These are phyloP conservation scores for Brachyhypopomus gauderio DNA, from an alignment of 2,113 vertebrate genomes.

Conservation along the genomic window DNA sequence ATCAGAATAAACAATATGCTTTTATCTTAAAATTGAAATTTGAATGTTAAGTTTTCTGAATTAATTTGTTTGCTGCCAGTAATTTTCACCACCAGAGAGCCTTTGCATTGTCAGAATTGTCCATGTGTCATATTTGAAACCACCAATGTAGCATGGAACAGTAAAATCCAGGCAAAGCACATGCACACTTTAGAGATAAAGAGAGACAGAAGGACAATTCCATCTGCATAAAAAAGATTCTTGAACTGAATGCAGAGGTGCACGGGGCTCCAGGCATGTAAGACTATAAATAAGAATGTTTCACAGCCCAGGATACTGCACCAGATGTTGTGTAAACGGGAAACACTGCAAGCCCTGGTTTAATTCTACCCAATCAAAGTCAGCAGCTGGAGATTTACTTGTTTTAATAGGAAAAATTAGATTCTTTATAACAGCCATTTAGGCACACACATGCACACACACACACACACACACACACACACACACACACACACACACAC, in stretches of 20 bases:
- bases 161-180: not conserved
- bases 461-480: not conserved
- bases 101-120: not conserved
- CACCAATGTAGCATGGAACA: not conserved
- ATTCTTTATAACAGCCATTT: too few relatives aligned
- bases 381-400: not conserved
- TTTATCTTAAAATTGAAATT: not conserved
- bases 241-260: slow-evolving; percentile 9
- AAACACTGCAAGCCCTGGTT: slow-evolving; percentile 23
- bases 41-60: not conserved
- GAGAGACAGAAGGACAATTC: not conserved
- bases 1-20: not conserved
- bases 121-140: not conserved
- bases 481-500: not conserved
- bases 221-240: slow-evolving; percentile 1
- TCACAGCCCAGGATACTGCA: slow-evolving; percentile 30
- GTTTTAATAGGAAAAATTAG: not conserved
- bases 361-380: slow-evolving; percentile 12
- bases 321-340: slow-evolving; percentile 47
- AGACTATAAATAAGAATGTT: slow-evolving; percentile 50
- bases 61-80: not conserved
- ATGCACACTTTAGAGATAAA: not conserved
- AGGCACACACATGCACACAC: slow-evolving; percentile 1
- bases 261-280: not conserved
- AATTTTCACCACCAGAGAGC: not conserved